These are phyloP conservation scores for Ranitomeya variabilis DNA, from an alignment of 2,113 vertebrate genomes.

Conservation along the genomic window DNA sequence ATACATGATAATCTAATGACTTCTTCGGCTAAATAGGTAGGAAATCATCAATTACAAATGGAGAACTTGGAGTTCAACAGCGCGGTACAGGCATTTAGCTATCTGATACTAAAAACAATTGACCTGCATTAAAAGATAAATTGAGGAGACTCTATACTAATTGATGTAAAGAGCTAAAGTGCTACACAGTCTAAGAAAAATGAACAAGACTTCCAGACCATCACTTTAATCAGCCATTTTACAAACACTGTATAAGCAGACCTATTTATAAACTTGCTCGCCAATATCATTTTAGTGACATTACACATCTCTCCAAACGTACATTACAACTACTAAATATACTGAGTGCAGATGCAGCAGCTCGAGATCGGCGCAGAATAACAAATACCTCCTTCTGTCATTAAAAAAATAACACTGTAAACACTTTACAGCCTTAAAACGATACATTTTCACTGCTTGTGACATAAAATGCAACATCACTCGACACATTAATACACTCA, in stretches of 20 bases:
- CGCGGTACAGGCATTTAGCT: background rate
- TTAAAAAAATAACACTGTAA: conserved; percentile 48
- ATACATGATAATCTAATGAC: background rate
- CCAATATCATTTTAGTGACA: conserved; percentile 30
- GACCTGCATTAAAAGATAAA: conserved; percentile 47
- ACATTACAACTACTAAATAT: conserved; percentile 30
- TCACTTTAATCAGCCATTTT: conserved; percentile 35
- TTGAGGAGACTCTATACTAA: conserved; percentile 38
- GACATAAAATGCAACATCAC: conserved; percentile 43
- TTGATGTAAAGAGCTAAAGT: conserved; percentile 52
- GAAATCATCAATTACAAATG: conserved; percentile 4
- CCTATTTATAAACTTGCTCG: conserved; percentile 40
- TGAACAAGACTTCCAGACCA: background rate
- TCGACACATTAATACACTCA: conserved; percentile 40
- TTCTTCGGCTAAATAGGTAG: background rate
- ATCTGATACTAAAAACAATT: conserved; percentile 41
- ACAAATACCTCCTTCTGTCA: conserved; percentile 53
- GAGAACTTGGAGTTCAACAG: conserved; percentile 9
- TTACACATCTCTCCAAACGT: conserved; percentile 25
- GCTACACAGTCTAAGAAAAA: conserved; percentile 31
- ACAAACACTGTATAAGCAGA: conserved; percentile 26
- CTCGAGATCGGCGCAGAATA: conserved; percentile 53
- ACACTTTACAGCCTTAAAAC: conserved; percentile 40
- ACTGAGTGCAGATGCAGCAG: conserved; percentile 56
- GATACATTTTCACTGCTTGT: conserved; percentile 42